Percentiles rank a stretch among this genome's conserved stretches.
These are phyloP conservation scores for Drosophila anomalata DNA, from an alignment of 2,888 invertebrate genomes.

Conservation along the genomic window DNA sequence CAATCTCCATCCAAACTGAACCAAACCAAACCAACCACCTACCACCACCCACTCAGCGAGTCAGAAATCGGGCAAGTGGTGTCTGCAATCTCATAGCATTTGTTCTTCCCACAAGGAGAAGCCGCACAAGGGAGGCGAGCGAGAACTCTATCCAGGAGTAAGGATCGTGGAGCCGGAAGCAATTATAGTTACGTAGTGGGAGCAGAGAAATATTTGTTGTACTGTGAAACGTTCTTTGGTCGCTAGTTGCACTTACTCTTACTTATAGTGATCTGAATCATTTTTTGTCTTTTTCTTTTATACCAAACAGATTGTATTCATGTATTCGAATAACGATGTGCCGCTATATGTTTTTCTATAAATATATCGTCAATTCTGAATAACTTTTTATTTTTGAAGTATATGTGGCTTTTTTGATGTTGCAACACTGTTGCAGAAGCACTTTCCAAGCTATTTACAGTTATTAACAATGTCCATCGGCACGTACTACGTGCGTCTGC, in stretches of 20 bases:
- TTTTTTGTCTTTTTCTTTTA: slow-evolving; percentile 61
- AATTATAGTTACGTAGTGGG: slow-evolving; percentile 14
- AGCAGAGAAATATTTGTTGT: slow-evolving; percentile 54
- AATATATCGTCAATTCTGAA: not conserved
- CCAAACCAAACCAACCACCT: not conserved
- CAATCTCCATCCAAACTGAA: not conserved
- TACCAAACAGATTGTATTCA: slow-evolving; percentile 56
- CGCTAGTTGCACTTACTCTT: slow-evolving; percentile 42
- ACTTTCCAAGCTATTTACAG: no score
- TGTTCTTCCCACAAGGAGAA: slow-evolving; percentile 16
- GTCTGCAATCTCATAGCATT: slow-evolving; percentile 48
- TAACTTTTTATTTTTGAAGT: no score
- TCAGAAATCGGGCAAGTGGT: slow-evolving; percentile 29
- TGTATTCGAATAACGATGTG: slow-evolving; percentile 68
- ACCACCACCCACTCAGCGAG: slow-evolving; percentile 8
- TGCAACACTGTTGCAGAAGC: no score
- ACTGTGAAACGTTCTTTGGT: slow-evolving; percentile 49
- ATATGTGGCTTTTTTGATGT: not conserved
- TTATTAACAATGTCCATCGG: no score
- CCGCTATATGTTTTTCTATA: slow-evolving; percentile 64
- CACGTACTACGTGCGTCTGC: no score
- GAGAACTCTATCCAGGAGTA: slow-evolving; percentile 4
- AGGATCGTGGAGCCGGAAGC: not conserved
- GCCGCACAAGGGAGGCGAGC: slow-evolving; percentile 1
- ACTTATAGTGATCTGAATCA: slow-evolving; percentile 26